Evolutionary conservation across 2,113 vertebrate genomes (phyloP).

Genomic region (Polyodon spathula): DNA sequence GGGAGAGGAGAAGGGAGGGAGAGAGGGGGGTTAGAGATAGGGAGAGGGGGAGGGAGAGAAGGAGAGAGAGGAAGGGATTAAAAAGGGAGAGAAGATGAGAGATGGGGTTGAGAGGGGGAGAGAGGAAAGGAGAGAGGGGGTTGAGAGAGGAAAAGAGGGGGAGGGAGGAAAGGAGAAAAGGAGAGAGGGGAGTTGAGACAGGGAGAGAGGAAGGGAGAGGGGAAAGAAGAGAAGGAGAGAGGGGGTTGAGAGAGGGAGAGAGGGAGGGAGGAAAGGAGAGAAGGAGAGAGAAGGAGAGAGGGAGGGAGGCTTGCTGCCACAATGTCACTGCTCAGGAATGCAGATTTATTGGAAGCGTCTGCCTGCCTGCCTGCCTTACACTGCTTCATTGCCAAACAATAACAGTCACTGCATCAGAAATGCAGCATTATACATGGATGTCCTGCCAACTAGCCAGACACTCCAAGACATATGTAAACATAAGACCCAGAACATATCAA

Average conservation of each 20-base stretch:
- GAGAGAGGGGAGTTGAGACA: background rate
- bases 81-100: conserved; percentile 9
- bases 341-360: no score
- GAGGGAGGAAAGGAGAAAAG: background rate
- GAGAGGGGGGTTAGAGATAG: background rate
- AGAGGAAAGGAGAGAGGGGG: background rate
- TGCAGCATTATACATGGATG: no score
- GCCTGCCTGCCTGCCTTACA: no score
- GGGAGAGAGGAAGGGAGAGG: background rate
- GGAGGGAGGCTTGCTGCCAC: no score
- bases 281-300: no score
- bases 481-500: no score
- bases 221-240: background rate
- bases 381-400: no score
- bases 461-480: no score
- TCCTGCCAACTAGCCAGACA: no score
- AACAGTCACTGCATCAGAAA: no score
- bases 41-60: background rate
- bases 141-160: background rate
- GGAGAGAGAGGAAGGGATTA: no score
- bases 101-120: background rate
- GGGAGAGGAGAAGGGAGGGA: background rate
- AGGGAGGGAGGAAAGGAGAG: background rate
- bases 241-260: background rate
- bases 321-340: no score